Base-by-base conservation (phyloP, 2,113 vertebrate genomes). In the Lates calcarifer region DNA sequence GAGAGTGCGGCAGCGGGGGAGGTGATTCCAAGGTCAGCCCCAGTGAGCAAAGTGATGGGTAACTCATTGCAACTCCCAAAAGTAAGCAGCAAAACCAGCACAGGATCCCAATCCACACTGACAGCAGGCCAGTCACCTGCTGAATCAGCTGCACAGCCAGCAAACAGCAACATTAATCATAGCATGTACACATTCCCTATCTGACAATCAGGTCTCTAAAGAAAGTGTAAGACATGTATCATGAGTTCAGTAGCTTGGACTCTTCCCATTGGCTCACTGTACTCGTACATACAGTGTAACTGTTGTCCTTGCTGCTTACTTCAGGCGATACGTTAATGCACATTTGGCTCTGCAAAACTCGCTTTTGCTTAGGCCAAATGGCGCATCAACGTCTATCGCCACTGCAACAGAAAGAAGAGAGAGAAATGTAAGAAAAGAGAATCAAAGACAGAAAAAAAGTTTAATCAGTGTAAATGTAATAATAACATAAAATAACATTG, bases 401-500 rank as follows among this genome's bases (percentile, higher is more conserved):
- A 96, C 96, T 94, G 95, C 97, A 95, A 97, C 96, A 91, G 91
- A 94, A 90, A 95, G 92, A 90, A 91, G 92, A 91, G 89, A 94
- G 88, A 94, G 90, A 94, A 91, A 93, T 92, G 90, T 93, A 87
- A 92, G 92, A 92, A 94, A 93, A 94, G 93, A 93, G 90, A 92
- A 93, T 94, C 91, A 92, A 93, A 93, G 89, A 93, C 83, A 94
- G 93, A 96, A 96, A 91, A 91, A 82, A 93, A 97, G 96, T 97
- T 96, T 95, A 98, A 97, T 96, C 96, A 96, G 97, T 98, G 96
- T 98, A 93, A 92, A 98, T 99, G 97, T 98, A 97, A 98, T 97
- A 99, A 99, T 99, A 99, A 99, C 98, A 99, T 99, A 99, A 99
- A 98, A 99, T 99, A 99, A 99, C 98, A 99, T 99, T 98, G 96